Conservation (phyloP, 2,113 vertebrate species). For the Ancistrus triradiatus region DNA sequence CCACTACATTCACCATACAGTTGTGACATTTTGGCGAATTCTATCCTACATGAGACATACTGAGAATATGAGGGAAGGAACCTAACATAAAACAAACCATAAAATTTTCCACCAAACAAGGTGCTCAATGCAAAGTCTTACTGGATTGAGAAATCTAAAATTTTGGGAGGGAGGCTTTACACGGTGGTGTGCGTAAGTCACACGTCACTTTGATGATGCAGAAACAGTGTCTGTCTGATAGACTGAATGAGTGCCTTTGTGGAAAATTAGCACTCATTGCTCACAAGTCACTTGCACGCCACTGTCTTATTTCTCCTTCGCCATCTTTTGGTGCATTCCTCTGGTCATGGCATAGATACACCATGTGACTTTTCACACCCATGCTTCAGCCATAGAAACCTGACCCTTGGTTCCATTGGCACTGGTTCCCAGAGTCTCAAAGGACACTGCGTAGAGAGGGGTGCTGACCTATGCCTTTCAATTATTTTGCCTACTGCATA, state of each 20-base stretch:
- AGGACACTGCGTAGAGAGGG: not conserved
- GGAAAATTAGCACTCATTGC: constrained; percentile 45
- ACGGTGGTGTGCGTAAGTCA: constrained; percentile 14
- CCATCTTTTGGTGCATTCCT: constrained; percentile 48
- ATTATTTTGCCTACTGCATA: not conserved
- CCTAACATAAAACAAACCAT: too few relatives aligned
- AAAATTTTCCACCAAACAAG: too few relatives aligned
- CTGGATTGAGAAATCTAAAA: too few relatives aligned
- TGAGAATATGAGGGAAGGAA: too few relatives aligned
- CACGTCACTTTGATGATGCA: constrained; percentile 36
- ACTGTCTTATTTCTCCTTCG: constrained; percentile 9
- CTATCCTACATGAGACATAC: too few relatives aligned
- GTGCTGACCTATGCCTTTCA: constrained; percentile 2
- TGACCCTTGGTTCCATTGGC: constrained; percentile 23
- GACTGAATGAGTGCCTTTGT: too few relatives aligned
- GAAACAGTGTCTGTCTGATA: too few relatives aligned
- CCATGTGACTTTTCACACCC: constrained; percentile 60
- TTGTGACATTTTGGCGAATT: too few relatives aligned
- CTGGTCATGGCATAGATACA: constrained; percentile 38
- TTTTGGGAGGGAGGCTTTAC: too few relatives aligned
- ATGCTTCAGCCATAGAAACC: constrained; percentile 38
- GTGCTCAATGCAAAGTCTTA: too few relatives aligned
- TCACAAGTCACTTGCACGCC: constrained; percentile 29
- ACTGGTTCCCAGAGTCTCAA: constrained; percentile 1
- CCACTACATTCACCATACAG: too few relatives aligned